Base-by-base conservation (phyloP, 1,140 invertebrate genomes). In the Drosophila nebulosa region DNA sequence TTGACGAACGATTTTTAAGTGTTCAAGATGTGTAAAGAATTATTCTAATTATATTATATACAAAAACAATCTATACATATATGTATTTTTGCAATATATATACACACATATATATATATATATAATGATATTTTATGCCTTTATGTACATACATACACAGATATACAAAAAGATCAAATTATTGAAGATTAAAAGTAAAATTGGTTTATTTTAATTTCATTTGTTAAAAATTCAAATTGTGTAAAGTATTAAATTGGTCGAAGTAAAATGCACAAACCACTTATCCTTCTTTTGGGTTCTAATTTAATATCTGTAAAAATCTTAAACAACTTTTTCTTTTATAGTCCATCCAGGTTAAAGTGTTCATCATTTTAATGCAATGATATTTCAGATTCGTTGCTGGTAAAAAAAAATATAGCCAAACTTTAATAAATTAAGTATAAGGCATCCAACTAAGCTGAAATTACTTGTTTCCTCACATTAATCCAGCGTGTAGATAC, bases 61-160 rank as follows among this genome's bases (percentile, higher is more conserved):
- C 53, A 84, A 74, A 71, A 73, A 71, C 69, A 77, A 66, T 62
- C 60, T 79, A 62, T 68, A 74, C 61, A 74, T 68, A 79, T 78
- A 56, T 77, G 63, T 80, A 86, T 85, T 85, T 85, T 85, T 85
- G 81, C 80, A 85, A 85, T 85, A 85, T 85, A 84, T 85, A 74
- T 72, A 74, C 39, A 46, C 62, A 69, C 46, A 64, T 63, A 52
- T 61, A 61, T 66, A 85, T 80, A 86, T 85, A 84, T 86, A 74
- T 72, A 74, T 67, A 57, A 51, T 26, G 18, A 57, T 57, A 74
- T 78, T 77, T 86, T 86, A 80, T 84, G 81, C 70, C 69, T 74
- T 74, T 77, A 74, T 77, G 67, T 77, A 69, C 35, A 68, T 78
- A 80, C 66, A 69, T 46, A 72, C 50, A 61, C 59, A 67, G 64